Evolutionary conservation across 1,140 invertebrate genomes (phyloP).

Genomic region (Pectinophora gossypiella): DNA sequence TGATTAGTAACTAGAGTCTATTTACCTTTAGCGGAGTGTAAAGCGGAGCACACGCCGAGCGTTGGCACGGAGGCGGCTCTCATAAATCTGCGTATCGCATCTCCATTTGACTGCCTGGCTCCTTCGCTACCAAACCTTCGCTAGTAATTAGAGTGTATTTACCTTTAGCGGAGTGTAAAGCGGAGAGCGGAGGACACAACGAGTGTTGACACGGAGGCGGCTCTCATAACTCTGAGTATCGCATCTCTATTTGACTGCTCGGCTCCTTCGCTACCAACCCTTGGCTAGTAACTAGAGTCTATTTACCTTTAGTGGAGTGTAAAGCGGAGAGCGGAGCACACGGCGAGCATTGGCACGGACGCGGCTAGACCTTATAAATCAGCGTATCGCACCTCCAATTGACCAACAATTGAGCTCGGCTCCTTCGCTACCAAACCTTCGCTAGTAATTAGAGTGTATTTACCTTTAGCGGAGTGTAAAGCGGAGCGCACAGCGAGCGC

Average conservation of each 20-base stretch:
- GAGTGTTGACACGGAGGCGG: constrained; percentile 70
- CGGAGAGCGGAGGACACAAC: constrained; percentile 76
- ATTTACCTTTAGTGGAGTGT: too few species aligned
- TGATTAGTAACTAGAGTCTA: too few species aligned
- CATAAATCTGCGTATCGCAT: constrained; percentile 77
- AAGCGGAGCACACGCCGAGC: constrained; percentile 75
- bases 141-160: too few species aligned
- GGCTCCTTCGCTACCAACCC: constrained; percentile 56
- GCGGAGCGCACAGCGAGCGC: constrained; percentile 76
- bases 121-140: too few species aligned
- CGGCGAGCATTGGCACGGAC: too few species aligned
- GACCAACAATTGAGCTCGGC: too few species aligned
- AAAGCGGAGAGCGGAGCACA: too few species aligned
- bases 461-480: constrained; percentile 73
- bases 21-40: constrained; percentile 76
- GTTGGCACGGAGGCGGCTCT: constrained; percentile 69
- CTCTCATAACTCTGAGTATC: constrained; percentile 76
- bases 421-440: too few species aligned
- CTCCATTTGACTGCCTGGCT: constrained; percentile 27
- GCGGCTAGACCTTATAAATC: too few species aligned
- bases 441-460: too few species aligned
- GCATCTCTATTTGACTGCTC: constrained; percentile 43
- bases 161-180: constrained; percentile 74
- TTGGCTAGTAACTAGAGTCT: constrained; percentile 18
- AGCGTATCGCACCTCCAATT: too few species aligned